These are phyloP conservation scores for Hemicentrotus pulcherrimus DNA, from an alignment of 35 echinoderm and acorn worm species.

Conservation along the genomic window DNA sequence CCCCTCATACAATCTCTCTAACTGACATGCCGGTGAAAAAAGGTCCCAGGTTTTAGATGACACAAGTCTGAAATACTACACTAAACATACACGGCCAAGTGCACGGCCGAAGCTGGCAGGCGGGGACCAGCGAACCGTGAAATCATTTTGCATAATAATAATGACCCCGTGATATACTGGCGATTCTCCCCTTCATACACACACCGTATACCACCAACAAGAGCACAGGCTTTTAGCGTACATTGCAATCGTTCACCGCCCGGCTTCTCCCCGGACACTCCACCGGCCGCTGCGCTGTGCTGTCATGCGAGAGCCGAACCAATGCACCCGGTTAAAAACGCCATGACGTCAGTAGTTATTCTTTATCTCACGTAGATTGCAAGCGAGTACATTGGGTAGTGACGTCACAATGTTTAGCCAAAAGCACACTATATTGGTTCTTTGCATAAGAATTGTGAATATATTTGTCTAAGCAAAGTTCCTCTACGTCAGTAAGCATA, in stretches of 20 bases:
- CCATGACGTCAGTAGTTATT: not conserved
- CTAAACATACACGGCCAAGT: constrained; percentile 14
- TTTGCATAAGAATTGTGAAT: not conserved
- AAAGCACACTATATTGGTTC: not conserved
- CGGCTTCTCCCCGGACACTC: not conserved
- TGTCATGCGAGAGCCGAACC: not conserved
- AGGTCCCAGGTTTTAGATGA: too few relatives aligned
- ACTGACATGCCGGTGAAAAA: too few relatives aligned
- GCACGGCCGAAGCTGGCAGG: not conserved
- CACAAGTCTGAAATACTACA: not conserved
- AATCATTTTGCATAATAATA: constrained; percentile 47
- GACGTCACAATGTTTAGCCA: not conserved
- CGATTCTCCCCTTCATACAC: not conserved
- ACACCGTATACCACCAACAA: not conserved
- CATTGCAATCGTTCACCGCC: not conserved
- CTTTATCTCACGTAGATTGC: not conserved
- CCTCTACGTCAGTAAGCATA: not conserved
- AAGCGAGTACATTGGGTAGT: not conserved
- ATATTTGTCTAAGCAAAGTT: not conserved
- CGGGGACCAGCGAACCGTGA: constrained; percentile 25
- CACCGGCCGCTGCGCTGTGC: not conserved
- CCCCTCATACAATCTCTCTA: too few relatives aligned
- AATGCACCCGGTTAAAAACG: not conserved
- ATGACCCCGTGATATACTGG: not conserved
- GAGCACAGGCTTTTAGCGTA: not conserved